Conservation (phyloP, 2,888 invertebrate species). For the Caradrina kadenii region DNA sequence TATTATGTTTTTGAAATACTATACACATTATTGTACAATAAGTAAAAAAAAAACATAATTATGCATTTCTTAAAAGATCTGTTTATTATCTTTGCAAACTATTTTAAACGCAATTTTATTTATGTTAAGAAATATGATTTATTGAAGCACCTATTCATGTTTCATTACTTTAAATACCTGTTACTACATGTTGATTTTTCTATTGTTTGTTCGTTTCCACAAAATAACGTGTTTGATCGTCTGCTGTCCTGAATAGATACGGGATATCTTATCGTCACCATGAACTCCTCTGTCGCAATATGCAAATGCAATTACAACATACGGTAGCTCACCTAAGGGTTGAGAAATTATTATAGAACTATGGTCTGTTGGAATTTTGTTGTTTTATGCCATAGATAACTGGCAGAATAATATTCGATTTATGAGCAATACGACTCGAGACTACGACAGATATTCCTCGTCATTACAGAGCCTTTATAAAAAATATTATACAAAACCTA, state of each 20-base stretch:
- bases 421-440: too few relatives aligned
- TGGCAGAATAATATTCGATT: too few relatives aligned
- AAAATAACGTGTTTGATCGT: not conserved
- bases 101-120: not conserved
- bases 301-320: conserved; percentile 1
- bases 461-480: not conserved
- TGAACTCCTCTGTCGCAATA: conserved; percentile 18
- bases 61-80: not conserved
- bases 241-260: conserved; percentile 36
- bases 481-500: too few relatives aligned
- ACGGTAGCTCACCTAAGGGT: not conserved
- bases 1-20: not conserved
- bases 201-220: not conserved
- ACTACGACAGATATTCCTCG: not conserved
- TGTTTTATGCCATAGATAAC: too few relatives aligned
- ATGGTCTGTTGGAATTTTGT: not conserved
- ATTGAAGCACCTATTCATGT: not conserved
- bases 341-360: too few relatives aligned
- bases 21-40: too few relatives aligned
- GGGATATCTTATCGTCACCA: conserved; percentile 31
- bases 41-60: too few relatives aligned
- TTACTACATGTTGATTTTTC: not conserved
- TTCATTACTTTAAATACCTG: not conserved
- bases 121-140: not conserved
- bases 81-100: not conserved